These are phyloP conservation scores for Gymnoscopelus microlampas DNA, from an alignment of 2,797 vertebrate genomes.

Conservation along the genomic window DNA sequence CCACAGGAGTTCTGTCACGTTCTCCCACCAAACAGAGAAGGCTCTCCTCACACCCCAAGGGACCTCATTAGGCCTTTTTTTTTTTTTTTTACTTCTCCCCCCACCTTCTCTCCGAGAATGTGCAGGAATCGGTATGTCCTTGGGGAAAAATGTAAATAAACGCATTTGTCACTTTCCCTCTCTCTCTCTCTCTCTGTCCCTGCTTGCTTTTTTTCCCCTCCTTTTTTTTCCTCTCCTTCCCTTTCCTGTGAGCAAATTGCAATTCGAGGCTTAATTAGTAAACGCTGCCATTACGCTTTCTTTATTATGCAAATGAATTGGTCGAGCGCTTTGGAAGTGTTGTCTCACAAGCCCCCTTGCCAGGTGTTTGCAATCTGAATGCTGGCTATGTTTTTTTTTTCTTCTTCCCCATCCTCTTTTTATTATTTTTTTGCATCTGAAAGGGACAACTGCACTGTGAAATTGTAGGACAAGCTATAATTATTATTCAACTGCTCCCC, in stretches of 20 bases:
- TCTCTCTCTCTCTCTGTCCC: conserved; percentile 4
- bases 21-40: conserved; percentile 45
- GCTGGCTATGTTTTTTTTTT: conserved; percentile 25
- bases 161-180: conserved; percentile 60
- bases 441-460: conserved; percentile 61
- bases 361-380: conserved; percentile 65
- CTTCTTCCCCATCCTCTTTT: too few species aligned
- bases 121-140: conserved; percentile 59
- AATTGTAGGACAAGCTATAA: conserved; percentile 64
- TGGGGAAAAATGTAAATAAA: conserved; percentile 67
- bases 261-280: conserved; percentile 70
- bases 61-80: conserved; percentile 64
- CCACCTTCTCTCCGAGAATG: conserved; percentile 23
- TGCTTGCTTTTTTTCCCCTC: conserved; percentile 35
- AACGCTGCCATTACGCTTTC: conserved; percentile 64
- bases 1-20: conserved; percentile 61
- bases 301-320: conserved; percentile 73
- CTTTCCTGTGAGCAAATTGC: conserved; percentile 60
- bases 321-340: conserved; percentile 53
- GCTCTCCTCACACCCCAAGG: conserved; percentile 48
- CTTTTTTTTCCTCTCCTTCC: conserved; percentile 8
- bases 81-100: not conserved
- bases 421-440: conserved; percentile 17
- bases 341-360: conserved; percentile 58
- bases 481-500: conserved; percentile 61